Evolutionary conservation across 2,888 invertebrate species (phyloP), one percentile per base, ranked within the genome.

Genomic region (Oscheius myriophilus): DNA sequence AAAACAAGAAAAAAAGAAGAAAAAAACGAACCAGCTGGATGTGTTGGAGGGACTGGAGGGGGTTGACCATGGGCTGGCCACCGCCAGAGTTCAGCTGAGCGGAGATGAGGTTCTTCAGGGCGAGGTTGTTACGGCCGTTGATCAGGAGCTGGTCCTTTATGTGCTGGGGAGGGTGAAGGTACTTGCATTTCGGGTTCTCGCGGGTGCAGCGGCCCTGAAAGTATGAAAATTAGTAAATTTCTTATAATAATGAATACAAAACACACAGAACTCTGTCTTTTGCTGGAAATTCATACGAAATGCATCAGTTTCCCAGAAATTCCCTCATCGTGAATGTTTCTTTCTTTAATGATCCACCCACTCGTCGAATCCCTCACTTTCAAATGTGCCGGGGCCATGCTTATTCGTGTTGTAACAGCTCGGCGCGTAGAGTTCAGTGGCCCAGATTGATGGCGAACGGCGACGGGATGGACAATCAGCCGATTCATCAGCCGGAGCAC

Each of bases 181-280:
- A 99, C 91, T 99, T 98, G 93, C 98, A 98, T 87, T 97, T 97
- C 81, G 98, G 98, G 89, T 98, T 97, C 90, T 98, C 97, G 87
- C 98, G 92, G 89, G 97, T 97, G 91, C 98, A 98, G 90, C 97
- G 95, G 88, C 97, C 97, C 98, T 98, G 91, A 11, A 90, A 90
- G 26, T 21, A 33, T 9, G 9, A 9, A 33, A 33, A 33, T 33
- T 33, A 33, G 33, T 33, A 33, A 33, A 33, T 33, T 33, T 6
- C 9, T 33, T 33, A 33, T 6, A 33, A 33, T 33, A 33, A 33
- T 9, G 33, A 9, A 33, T 33, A n/a, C n/a, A n/a, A n/a, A n/a
- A n/a, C n/a, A n/a, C n/a, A n/a, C n/a, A n/a, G n/a, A n/a, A n/a
- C n/a, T n/a, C n/a, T n/a, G n/a, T n/a, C n/a, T n/a, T n/a, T n/a